Percentiles rank a stretch among this genome's conserved stretches.
These are phyloP conservation scores for Cydia pomonella DNA, from an alignment of 1,140 invertebrate species.

Conservation along the genomic window DNA sequence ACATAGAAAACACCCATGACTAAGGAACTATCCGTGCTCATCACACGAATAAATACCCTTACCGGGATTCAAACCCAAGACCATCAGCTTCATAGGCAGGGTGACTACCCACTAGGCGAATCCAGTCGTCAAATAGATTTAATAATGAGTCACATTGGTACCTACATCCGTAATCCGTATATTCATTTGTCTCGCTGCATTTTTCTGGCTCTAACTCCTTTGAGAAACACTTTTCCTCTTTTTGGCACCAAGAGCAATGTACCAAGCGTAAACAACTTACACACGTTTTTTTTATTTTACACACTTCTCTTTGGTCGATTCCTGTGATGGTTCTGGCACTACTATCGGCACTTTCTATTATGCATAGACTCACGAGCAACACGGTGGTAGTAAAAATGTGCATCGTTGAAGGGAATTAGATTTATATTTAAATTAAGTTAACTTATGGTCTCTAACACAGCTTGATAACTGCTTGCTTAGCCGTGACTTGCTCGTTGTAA, in stretches of 20 bases:
- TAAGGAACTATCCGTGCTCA: too few relatives aligned
- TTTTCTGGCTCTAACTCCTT: slow-evolving; percentile 47
- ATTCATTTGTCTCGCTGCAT: slow-evolving; percentile 53
- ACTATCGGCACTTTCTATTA: slow-evolving; percentile 38
- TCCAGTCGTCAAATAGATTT: too few relatives aligned
- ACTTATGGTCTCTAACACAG: slow-evolving; percentile 30
- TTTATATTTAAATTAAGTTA: neutral
- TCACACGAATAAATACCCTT: too few relatives aligned
- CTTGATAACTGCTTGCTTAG: slow-evolving; percentile 45
- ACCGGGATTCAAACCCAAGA: too few relatives aligned
- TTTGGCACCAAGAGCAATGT: slow-evolving; percentile 69
- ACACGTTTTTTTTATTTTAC: slow-evolving; percentile 63
- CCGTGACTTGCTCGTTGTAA: slow-evolving; percentile 56
- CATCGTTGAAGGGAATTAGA: neutral
- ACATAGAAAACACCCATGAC: too few relatives aligned
- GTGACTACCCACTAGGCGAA: too few relatives aligned
- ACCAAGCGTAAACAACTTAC: slow-evolving; percentile 61
- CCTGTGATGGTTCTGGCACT: neutral
- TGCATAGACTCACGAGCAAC: slow-evolving; percentile 34
- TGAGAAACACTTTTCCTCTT: slow-evolving; percentile 62
- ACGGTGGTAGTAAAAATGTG: neutral
- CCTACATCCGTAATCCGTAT: slow-evolving; percentile 64
- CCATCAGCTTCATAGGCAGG: too few relatives aligned
- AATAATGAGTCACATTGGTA: slow-evolving; percentile 33
- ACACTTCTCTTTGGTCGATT: slow-evolving; percentile 60